These are phyloP conservation scores for Brachypteracias leptosomus DNA, from an alignment of 2,113 vertebrate species.

Conservation along the genomic window DNA sequence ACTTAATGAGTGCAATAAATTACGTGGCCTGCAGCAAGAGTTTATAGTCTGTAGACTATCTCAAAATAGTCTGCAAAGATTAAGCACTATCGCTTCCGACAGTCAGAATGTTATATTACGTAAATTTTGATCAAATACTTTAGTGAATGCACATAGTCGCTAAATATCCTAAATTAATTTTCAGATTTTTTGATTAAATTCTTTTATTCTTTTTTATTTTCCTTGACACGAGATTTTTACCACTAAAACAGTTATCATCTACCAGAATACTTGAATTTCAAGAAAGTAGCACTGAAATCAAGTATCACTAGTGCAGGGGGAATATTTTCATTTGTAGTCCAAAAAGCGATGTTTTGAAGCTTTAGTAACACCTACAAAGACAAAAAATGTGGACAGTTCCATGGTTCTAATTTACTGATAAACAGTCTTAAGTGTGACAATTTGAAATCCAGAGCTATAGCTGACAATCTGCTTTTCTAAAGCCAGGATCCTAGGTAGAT, in stretches of 20 bases:
- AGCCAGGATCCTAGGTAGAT: neutral
- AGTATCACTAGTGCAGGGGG: neutral
- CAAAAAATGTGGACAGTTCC: neutral
- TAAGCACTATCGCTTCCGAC: neutral
- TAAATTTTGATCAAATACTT: neutral
- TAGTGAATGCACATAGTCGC: rapidly evolving
- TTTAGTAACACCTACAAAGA: neutral
- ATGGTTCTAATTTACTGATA: neutral
- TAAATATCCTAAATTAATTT: neutral
- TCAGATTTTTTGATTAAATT: neutral
- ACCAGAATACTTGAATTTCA: neutral
- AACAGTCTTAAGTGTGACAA: neutral
- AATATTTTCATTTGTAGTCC: neutral
- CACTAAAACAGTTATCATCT: neutral
- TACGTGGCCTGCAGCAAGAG: neutral
- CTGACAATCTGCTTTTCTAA: neutral
- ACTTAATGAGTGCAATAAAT: neutral
- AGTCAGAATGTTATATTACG: neutral
- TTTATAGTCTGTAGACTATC: neutral
- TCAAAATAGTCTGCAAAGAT: neutral
- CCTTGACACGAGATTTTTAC: neutral
- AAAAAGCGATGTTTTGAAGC: neutral
- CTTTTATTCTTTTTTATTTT: neutral
- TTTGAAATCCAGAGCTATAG: neutral
- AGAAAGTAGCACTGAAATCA: neutral